Evolutionary conservation across 2,113 vertebrate species (phyloP).

Genomic region (Rissa tridactyla): DNA sequence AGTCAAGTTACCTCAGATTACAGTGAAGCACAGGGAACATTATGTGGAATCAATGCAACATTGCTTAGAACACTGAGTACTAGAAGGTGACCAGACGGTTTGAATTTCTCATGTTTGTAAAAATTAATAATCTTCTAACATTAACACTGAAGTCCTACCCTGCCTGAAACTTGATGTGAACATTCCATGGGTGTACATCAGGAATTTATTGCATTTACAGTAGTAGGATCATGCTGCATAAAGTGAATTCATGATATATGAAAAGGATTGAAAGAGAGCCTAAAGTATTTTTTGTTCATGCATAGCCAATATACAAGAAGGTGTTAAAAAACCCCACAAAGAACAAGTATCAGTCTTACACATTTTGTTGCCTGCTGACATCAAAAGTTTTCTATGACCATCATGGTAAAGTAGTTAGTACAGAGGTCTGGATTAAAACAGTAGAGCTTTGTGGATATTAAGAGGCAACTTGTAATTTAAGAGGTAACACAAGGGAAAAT

Average conservation of each 20-base stretch:
- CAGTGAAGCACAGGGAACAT: background rate
- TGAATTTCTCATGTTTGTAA: background rate
- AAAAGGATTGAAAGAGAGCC: background rate
- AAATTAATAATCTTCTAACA: background rate
- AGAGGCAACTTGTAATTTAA: background rate
- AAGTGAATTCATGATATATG: background rate
- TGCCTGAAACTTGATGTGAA: background rate
- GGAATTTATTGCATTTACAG: background rate
- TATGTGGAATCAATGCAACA: background rate
- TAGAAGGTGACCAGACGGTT: background rate
- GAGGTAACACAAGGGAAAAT: background rate
- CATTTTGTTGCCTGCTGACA: background rate
- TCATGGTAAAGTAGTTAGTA: background rate
- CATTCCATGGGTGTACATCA: background rate
- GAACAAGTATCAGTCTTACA: background rate
- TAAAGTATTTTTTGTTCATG: background rate
- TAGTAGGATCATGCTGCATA: background rate
- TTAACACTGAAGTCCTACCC: background rate
- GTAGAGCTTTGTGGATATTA: background rate
- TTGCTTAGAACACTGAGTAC: constrained; percentile 32
- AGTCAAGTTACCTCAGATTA: constrained; percentile 16
- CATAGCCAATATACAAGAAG: background rate
- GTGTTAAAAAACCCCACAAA: background rate
- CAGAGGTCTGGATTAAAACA: background rate
- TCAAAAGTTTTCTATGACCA: background rate